Percentiles rank a stretch among this genome's conserved stretches.
These are phyloP conservation scores for Labia minor DNA, from an alignment of 2,888 invertebrate species.

Conservation along the genomic window DNA sequence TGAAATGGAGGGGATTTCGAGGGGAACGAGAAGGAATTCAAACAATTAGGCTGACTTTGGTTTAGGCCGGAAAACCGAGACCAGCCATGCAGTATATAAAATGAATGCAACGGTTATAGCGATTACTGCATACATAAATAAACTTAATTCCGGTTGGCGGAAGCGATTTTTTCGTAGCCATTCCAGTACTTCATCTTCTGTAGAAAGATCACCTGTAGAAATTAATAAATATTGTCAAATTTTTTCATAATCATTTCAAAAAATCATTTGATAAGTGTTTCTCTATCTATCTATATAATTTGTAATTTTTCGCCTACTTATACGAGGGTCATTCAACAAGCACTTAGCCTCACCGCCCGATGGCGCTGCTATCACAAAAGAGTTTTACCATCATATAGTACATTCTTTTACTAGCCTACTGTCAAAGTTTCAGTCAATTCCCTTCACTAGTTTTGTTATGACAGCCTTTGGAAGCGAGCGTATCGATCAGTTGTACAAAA, in stretches of 20 bases:
- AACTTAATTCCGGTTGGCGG: constrained; percentile 81
- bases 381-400: too few species aligned
- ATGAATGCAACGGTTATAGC: constrained; percentile 76
- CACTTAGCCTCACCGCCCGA: too few species aligned
- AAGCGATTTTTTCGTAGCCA: constrained; percentile 89
- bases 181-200: constrained; percentile 76
- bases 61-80: constrained; percentile 77
- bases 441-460: too few species aligned
- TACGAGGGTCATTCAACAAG: too few species aligned
- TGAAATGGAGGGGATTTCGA: background rate
- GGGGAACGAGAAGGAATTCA: background rate
- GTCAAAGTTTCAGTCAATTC: too few species aligned
- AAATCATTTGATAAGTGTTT: too few species aligned
- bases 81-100: constrained; percentile 78
- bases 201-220: constrained; percentile 61
- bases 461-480: too few species aligned
- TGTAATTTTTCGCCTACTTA: too few species aligned
- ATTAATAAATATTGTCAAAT: constrained; percentile 9
- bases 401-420: too few species aligned
- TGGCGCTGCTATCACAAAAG: too few species aligned
- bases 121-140: constrained; percentile 87
- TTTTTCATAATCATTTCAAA: constrained; percentile 16
- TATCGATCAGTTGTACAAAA: too few species aligned
- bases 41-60: constrained; percentile 33
- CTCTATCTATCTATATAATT: too few species aligned